Conservation (phyloP, 2,797 vertebrate genomes). For the Rhinatrema bivittatum region DNA sequence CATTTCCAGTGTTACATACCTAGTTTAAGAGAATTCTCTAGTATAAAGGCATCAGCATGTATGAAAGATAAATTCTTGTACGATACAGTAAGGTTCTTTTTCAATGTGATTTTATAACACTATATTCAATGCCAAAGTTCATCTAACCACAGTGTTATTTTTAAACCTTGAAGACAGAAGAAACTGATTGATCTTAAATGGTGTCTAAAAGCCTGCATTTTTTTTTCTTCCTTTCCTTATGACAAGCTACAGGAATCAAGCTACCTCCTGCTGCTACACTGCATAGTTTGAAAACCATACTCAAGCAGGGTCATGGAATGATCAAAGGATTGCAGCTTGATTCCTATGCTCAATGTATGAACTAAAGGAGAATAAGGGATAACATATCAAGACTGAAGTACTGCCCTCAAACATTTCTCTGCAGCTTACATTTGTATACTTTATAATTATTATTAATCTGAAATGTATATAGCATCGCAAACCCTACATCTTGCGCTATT, state of each 20-base stretch:
- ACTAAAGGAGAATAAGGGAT: constrained; percentile 38
- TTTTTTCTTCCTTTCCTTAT: constrained; percentile 46
- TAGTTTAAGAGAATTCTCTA: no score
- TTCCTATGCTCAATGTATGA: constrained; percentile 44
- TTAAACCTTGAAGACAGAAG: constrained; percentile 41
- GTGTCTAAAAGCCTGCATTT: constrained; percentile 49
- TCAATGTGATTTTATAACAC: no score
- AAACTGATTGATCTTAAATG: constrained; percentile 50
- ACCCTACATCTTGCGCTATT: no score
- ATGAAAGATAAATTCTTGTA: no score
- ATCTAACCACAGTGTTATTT: constrained; percentile 40
- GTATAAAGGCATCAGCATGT: no score
- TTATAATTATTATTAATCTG: no score
- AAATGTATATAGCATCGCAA: no score
- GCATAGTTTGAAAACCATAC: constrained; percentile 55
- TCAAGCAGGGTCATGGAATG: constrained; percentile 53
- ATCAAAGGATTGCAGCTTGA: constrained; percentile 47
- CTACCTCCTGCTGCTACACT: constrained; percentile 49
- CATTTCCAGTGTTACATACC: no score
- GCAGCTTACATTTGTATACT: no score
- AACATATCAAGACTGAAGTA: constrained; percentile 44
- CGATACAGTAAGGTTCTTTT: no score
- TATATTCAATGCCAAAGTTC: no score
- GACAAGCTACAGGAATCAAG: constrained; percentile 51
- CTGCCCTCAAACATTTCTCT: constrained; percentile 37